Conservation (phyloP, 2,888 invertebrate species). For the Halictus quadricinctus region DNA sequence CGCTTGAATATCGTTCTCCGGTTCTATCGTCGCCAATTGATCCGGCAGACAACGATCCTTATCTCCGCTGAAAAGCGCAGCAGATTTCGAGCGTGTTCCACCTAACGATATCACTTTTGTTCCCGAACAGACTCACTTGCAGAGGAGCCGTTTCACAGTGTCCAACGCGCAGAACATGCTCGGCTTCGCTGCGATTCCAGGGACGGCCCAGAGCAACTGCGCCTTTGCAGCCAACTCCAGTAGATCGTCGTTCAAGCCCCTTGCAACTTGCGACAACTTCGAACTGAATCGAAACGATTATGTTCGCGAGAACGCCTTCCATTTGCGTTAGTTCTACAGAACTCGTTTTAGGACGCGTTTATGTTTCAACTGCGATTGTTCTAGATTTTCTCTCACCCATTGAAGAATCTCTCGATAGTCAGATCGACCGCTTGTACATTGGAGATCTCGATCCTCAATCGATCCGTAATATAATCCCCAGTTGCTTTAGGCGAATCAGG, state of each 20-base stretch:
- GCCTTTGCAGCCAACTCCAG: constrained; percentile 75
- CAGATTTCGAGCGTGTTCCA: neutral
- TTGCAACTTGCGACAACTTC: constrained; percentile 62
- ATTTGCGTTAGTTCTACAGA: neutral
- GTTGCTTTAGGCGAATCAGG: constrained; percentile 4
- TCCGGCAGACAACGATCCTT: constrained; percentile 55
- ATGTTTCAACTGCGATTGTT: neutral
- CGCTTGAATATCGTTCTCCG: constrained; percentile 71
- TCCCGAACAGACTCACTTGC: constrained; percentile 52
- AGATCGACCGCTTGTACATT: constrained; percentile 72
- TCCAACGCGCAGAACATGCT: constrained; percentile 62
- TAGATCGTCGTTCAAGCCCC: constrained; percentile 60
- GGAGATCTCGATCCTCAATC: constrained; percentile 55
- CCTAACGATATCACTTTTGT: neutral
- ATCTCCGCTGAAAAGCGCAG: constrained; percentile 3
- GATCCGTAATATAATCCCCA: constrained; percentile 56
- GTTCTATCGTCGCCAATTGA: constrained; percentile 65
- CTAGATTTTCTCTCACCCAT: constrained; percentile 64
- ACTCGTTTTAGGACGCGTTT: neutral
- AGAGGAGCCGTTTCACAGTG: constrained; percentile 59
- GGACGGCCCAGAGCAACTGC: constrained; percentile 75
- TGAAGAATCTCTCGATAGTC: constrained; percentile 69
- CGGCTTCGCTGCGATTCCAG: constrained; percentile 75
- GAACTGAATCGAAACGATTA: constrained; percentile 63
- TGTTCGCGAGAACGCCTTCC: neutral